Evolutionary conservation across 2,113 vertebrate genomes (phyloP).

Genomic region (Pomatorhinus ruficollis): DNA sequence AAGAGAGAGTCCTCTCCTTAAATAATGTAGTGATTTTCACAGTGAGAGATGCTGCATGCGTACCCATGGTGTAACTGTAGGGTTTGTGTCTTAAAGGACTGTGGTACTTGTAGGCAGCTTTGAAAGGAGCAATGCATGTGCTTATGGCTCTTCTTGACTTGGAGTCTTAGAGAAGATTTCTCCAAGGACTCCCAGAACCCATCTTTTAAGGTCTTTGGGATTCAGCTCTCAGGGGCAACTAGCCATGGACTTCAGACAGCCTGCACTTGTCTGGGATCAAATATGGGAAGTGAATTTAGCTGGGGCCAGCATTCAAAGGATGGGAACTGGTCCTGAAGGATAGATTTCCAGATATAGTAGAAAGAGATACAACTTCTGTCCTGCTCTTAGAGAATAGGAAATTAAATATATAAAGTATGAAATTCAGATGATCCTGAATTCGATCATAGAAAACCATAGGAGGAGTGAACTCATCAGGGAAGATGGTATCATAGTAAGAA

Average conservation of each 20-base stretch:
- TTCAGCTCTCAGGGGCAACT: neutral
- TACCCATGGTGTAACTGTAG: neutral
- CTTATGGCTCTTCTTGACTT: neutral
- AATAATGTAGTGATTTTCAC: neutral
- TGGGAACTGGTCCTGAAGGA: neutral
- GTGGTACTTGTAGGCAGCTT: neutral
- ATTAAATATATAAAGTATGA: neutral
- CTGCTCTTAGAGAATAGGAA: neutral
- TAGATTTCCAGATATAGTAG: neutral
- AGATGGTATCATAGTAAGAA: neutral
- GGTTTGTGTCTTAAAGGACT: neutral
- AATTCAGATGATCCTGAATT: neutral
- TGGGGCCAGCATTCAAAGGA: neutral
- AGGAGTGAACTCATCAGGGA: neutral
- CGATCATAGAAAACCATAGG: neutral
- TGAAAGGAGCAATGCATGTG: neutral
- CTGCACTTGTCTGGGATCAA: neutral
- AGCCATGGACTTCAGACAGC: neutral
- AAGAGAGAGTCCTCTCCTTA: neutral
- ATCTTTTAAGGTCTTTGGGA: neutral
- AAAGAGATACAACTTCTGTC: neutral
- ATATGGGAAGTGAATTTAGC: neutral
- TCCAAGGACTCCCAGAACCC: neutral
- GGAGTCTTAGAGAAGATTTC: neutral
- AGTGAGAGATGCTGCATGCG: neutral